Evolutionary conservation across 1,140 invertebrate genomes (phyloP).

Genomic region (Diachasmimorpha longicaudata): DNA sequence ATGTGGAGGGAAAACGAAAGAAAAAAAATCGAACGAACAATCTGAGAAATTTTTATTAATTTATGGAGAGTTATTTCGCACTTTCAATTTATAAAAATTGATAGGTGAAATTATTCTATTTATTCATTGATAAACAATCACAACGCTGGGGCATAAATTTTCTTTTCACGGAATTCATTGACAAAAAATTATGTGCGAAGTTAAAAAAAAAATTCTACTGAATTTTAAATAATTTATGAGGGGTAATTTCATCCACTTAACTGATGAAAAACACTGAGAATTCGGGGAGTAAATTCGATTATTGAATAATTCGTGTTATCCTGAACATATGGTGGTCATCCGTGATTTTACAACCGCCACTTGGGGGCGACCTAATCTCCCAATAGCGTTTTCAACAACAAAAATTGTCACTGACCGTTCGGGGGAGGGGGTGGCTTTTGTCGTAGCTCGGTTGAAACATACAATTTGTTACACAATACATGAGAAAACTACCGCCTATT

Average conservation of each 20-base stretch:
- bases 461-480: constrained; percentile 39
- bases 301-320: neutral
- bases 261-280: neutral
- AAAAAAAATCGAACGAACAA: neutral
- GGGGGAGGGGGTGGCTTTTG: constrained; percentile 19
- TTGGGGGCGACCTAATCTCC: constrained; percentile 21
- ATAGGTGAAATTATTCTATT: too few relatives aligned
- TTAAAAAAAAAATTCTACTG: neutral
- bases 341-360: constrained; percentile 41
- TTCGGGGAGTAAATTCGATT: neutral
- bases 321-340: constrained; percentile 52
- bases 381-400: neutral
- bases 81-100: too few relatives aligned
- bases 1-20: neutral
- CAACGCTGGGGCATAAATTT: too few relatives aligned
- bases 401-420: constrained; percentile 12
- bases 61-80: neutral
- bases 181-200: neutral
- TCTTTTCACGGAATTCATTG: neutral
- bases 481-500: neutral
- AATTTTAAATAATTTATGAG: neutral
- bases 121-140: too few relatives aligned
- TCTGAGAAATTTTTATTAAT: neutral
- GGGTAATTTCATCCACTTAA: neutral
- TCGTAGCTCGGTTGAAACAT: constrained; percentile 32